Evolutionary conservation across 2,888 invertebrate genomes (phyloP), one percentile per base, ranked within the genome.

Genomic region (Polyommatus icarus): DNA sequence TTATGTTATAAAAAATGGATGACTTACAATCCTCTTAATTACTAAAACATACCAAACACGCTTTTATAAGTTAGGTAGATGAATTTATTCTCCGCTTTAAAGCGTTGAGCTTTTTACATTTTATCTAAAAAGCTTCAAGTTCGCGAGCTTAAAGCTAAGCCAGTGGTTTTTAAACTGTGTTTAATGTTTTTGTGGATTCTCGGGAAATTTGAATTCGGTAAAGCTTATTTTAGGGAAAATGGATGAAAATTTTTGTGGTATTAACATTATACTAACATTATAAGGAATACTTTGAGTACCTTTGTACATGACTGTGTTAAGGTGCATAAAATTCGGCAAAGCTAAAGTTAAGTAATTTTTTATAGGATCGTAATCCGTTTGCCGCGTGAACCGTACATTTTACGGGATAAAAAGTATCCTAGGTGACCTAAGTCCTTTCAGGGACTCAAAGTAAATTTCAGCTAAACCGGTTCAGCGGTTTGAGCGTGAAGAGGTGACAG

Each of bases 131-230:
- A 24, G 24, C 61, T 24, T 61, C 61, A 61, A 61, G 61, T 61
- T 61, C 24, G 61, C 61, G 20, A 67, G 67, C 29, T 67, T 67
- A 24, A 29, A 67, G 67, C 67, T 67, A 67, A 67, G 67, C 67
- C 29, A 29, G 67, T 32, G 67, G 29, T 67, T 29, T 67, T 67
- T 67, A 67, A 67, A 29, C 67, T 29, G 29, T 67, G 67, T 29
- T 67, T 67, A 67, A 18, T 67, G 67, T 67, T 32, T 67, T 67
- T 67, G 67, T 32, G 29, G 29, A 67, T 67, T 15, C 67, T 29
- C 29, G 29, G 67, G 15, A 67, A 67, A 67, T 67, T 67, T 32
- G 29, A 67, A 32, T 67, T 67, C 24, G 12, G 29, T 24, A 61
- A 61, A 67, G 15, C 29, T 67, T 67, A 18, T 67, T 67, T 29